Base-by-base conservation (phyloP, 2,113 vertebrate species). In the Buteo buteo region DNA sequence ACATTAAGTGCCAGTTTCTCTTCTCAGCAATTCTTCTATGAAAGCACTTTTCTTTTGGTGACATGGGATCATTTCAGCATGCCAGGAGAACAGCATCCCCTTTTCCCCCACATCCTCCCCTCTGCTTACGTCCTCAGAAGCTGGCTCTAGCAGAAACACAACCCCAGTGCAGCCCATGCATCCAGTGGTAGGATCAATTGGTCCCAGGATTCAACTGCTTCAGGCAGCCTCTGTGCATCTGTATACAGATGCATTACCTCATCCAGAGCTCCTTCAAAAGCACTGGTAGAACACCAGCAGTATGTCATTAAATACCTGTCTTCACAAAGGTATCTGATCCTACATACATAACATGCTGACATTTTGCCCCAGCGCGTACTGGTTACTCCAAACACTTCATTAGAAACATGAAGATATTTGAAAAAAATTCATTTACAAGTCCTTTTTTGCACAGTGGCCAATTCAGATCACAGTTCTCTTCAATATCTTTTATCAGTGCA, bases 121-220 rank as follows among this genome's bases (percentile, higher is more conserved):
- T 13, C 5, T 26, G 29, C 17, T 17, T 7, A 34, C 4, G 13
- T 19, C 21, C 61, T 67, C 61, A 88, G 70, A 29, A 79, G n/a
- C 11, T 74, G 61, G 42, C 11, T 82, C 29, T 70, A 92, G 58
- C n/a, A 47, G 58, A 62, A 88, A 3, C 50, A 71, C 24, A 86
- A 36, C 28, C 54, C 26, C 45, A 76, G 45, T 10, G 7, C 13
- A 88, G 64, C n/a, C 28, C 47, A 19, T 12, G 42, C 22, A n/a
- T 21, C 1, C 1, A 74, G 47, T 14, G 31, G 10, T 25, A 58
- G 21, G 16, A 59, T 29, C 10, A 38, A 44, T 2, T 0, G 0
- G 64, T 59, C 47, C 42, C 52, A 52, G 24, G 24, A 55, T 16
- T 24, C 15, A 29, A 9, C 47, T 52, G 32, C 57, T 67, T n/a